A percentile compares a stretch with the other conserved stretches of the same genome.
Evolutionary conservation across 2,113 vertebrate genomes (phyloP).

Genomic region (Atrichornis clamosus): DNA sequence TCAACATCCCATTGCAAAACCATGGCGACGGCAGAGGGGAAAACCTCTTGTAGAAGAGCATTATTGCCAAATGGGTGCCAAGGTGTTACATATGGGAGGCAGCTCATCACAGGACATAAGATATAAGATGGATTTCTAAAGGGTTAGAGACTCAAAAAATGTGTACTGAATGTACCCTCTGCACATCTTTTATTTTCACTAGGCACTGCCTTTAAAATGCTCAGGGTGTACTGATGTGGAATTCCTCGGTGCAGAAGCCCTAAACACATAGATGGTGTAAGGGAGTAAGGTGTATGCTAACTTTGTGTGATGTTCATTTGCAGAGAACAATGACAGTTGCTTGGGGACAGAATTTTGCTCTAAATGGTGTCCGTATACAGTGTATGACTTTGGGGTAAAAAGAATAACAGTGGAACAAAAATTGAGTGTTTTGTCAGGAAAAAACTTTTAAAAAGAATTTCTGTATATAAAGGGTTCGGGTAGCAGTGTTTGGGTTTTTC

Average conservation of each 20-base stretch:
- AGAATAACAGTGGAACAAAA: not conserved
- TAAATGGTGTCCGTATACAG: not conserved
- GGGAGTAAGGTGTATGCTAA: not conserved
- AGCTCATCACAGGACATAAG: not conserved
- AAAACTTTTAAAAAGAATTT: not conserved
- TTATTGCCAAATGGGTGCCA: not conserved
- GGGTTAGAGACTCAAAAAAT: not conserved
- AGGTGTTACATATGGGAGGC: not conserved
- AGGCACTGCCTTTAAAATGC: not conserved
- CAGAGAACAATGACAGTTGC: not conserved
- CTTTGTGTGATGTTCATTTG: not conserved
- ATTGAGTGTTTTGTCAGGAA: not conserved
- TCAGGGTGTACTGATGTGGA: not conserved
- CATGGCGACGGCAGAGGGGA: fast-evolving
- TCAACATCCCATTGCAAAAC: not conserved
- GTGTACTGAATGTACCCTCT: not conserved
- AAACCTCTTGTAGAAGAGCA: not conserved
- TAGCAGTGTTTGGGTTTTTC: not conserved
- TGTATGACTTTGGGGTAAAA: not conserved
- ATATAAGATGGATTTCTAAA: not conserved
- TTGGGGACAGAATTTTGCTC: not conserved
- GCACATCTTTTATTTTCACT: not conserved
- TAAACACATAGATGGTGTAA: not conserved
- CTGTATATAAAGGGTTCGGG: not conserved
- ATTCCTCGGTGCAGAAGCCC: not conserved